Evolutionary conservation across 2,797 vertebrate species (phyloP).

Genomic region (Urosaurus nigricauda): DNA sequence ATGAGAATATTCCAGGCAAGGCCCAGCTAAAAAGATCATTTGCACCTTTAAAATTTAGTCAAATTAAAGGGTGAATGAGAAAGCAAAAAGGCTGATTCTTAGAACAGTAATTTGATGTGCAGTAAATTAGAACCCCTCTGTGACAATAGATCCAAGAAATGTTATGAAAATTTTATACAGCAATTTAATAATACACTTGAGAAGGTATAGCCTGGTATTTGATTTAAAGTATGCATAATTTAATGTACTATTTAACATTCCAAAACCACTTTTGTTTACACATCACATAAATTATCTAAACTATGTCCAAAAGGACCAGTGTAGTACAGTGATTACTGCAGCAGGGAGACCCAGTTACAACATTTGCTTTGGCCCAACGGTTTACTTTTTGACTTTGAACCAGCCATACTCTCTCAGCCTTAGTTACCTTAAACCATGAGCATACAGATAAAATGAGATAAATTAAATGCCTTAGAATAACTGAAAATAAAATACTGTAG

Average conservation of each 20-base stretch:
- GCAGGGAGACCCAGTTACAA: background rate
- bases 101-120: slow-evolving; percentile 82
- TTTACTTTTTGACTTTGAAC: background rate
- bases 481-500: background rate
- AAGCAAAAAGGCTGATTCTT: slow-evolving; percentile 81
- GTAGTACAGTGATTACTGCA: background rate
- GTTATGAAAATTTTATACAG: slow-evolving; percentile 75
- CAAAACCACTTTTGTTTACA: slow-evolving; percentile 51
- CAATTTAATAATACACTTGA: slow-evolving; percentile 70
- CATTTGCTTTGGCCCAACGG: background rate
- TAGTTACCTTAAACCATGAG: background rate
- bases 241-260: slow-evolving; percentile 47
- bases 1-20: slow-evolving; percentile 82
- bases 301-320: background rate
- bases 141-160: slow-evolving; percentile 72
- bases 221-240: slow-evolving; percentile 38
- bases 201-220: slow-evolving; percentile 52
- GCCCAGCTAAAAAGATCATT: slow-evolving; percentile 77
- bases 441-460: background rate
- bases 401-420: background rate
- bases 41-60: slow-evolving; percentile 82
- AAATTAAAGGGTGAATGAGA: slow-evolving; percentile 82
- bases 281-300: background rate
- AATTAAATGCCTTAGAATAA: background rate
- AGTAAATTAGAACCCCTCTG: slow-evolving; percentile 77